Conservation (phyloP, 2,113 vertebrate genomes). For the Microcebus murinus region DNA sequence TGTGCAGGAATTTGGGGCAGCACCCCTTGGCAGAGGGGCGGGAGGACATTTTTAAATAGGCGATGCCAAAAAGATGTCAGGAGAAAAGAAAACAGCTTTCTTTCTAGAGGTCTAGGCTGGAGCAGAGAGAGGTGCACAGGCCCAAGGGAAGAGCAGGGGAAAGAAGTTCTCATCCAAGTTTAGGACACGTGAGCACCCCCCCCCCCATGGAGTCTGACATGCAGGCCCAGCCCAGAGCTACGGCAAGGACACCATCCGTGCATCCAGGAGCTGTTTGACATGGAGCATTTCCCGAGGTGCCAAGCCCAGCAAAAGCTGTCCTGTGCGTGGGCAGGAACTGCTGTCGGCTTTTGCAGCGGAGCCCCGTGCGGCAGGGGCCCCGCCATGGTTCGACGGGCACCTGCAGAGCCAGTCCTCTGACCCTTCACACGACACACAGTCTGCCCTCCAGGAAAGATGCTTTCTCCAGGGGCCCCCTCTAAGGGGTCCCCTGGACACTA, state of each 20-base stretch:
- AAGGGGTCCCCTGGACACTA: background rate
- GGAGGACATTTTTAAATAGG: background rate
- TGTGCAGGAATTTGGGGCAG: background rate
- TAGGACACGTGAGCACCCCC: rapidly evolving
- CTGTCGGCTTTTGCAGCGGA: background rate
- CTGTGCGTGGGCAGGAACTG: rapidly evolving
- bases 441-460: background rate
- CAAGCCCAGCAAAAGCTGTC: background rate
- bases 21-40: background rate
- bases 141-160: background rate
- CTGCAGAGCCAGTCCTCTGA: rapidly evolving
- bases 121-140: background rate
- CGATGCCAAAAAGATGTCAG: background rate
- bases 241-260: rapidly evolving
- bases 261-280: background rate
- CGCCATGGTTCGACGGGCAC: rapidly evolving
- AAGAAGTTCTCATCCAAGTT: background rate
- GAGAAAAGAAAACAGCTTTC: background rate
- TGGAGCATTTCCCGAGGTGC: background rate
- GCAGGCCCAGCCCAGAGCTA: background rate
- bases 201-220: rapidly evolving
- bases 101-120: background rate
- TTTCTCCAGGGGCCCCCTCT: background rate
- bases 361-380: no score
- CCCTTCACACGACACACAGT: rapidly evolving